These are phyloP conservation scores for Porphyrio hochstetteri DNA, from an alignment of 2,113 vertebrate species.

Conservation along the genomic window DNA sequence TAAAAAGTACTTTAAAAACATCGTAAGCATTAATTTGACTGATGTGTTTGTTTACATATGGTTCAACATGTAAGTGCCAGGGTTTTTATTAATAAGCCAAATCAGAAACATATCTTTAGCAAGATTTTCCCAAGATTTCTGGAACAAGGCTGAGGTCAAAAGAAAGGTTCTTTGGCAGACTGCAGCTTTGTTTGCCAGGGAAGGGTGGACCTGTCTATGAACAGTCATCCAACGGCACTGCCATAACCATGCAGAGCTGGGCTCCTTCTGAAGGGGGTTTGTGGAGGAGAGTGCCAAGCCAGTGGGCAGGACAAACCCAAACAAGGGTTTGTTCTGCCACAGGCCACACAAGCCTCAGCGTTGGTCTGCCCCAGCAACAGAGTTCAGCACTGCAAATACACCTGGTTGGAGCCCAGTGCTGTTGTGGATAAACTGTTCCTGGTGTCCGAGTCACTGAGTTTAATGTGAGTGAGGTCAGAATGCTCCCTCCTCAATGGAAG, in stretches of 20 bases:
- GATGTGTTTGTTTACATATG: not conserved
- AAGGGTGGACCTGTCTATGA: not conserved
- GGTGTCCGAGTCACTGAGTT: fast-evolving
- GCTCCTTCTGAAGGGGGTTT: not conserved
- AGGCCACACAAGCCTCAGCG: not conserved
- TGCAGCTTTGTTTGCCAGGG: not conserved
- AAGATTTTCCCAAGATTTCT: not conserved
- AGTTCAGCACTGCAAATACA: not conserved
- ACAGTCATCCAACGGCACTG: not conserved
- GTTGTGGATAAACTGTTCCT: not conserved
- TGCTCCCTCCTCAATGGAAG: not conserved
- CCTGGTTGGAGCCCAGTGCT: not conserved
- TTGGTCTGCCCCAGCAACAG: not conserved
- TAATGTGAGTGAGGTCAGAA: not conserved
- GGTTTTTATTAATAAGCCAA: not conserved
- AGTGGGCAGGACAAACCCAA: not conserved
- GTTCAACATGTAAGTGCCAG: not conserved
- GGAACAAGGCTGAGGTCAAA: not conserved
- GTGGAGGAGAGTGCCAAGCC: not conserved
- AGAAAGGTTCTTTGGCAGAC: not conserved
- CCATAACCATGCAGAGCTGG: not conserved
- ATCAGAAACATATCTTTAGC: not conserved
- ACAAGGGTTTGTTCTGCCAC: not conserved
- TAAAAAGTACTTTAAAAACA: not conserved
- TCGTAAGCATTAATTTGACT: not conserved